phyloP scores from a whole-genome alignment of 2,888 invertebrate species.

The Thera britannica region DNA sequence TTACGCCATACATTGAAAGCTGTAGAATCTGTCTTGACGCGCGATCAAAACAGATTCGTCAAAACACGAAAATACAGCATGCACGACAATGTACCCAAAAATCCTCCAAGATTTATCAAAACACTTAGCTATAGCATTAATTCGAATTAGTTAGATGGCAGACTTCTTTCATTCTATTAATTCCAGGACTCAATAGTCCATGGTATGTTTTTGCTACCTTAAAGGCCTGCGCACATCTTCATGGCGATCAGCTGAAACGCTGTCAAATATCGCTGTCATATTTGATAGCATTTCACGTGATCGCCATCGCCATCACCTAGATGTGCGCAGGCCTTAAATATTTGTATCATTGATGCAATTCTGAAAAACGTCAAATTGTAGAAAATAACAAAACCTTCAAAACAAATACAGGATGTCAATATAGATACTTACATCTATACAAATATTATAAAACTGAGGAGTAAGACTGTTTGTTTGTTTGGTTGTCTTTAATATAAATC shows the following conservation, averaged over 20 bases:
- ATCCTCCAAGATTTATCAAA: conserved; percentile 66
- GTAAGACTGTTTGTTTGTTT: too few species aligned
- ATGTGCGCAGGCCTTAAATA: not conserved
- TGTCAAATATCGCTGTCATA: too few species aligned
- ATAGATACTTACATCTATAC: not conserved
- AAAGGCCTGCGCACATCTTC: not conserved
- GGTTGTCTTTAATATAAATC: not conserved
- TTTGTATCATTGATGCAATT: conserved; percentile 38
- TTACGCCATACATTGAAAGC: conserved; percentile 80
- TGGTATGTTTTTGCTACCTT: conserved; percentile 12
- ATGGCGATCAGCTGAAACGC: too few species aligned
- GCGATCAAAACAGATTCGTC: conserved; percentile 62
- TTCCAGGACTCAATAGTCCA: conserved; percentile 24
- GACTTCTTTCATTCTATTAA: conserved; percentile 38
- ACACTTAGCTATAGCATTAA: conserved; percentile 40
- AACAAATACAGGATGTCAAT: not conserved
- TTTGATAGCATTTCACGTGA: too few species aligned
- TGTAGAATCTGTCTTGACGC: conserved; percentile 61
- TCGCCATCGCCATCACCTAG: too few species aligned
- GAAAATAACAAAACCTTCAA: not conserved
- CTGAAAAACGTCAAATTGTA: conserved; percentile 17
- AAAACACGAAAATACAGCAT: conserved; percentile 76
- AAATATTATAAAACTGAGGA: not conserved
- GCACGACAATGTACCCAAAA: conserved; percentile 76
- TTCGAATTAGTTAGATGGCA: conserved; percentile 43